Base-by-base conservation (phyloP, 2,888 invertebrate species). In the Ectemnius lituratus region DNA sequence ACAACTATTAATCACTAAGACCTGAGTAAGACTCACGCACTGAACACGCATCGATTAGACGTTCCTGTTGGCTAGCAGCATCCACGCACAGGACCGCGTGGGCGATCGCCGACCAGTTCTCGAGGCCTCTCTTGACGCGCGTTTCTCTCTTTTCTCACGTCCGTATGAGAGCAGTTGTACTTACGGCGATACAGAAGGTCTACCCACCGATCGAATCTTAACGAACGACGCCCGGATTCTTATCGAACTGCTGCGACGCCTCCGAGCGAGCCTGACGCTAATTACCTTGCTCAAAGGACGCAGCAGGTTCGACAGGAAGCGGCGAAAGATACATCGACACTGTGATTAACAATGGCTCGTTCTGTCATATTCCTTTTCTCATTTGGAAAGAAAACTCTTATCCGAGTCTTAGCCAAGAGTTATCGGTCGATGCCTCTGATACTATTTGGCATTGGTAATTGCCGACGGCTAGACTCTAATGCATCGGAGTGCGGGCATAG, bases 21-120 rank as follows among this genome's bases (percentile, higher is more conserved):
- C 62, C 65, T 65, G 52, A 67, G 49, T 65, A 61, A 68, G 68
- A 62, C 65, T 73, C 59, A 70, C 66, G 71, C 79, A 63, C 62
- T 28, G 69, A 60, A 72, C 73, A 74, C 68, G 76, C 76, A 81
- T 78, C 80, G 83, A 85, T 85, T 85, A 85, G 73, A 46, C 65
- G 27, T 61, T 59, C 11, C 57, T 59, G 70, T 66, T 67, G 49
- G 62, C 46, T 67, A 56, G 67, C 67, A 58, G 71, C 69, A 52
- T 37, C 52, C 8, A 52, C 47, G 47, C 58, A 20, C 60, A 67
- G 60, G 66, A 46, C 67, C 62, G 78, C 70, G 82, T 81, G 73
- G 82, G 82, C 83, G 81, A 76, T 79, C 69, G 37, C 16, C 70
- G 67, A 76, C 77, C 67, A 72, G 77, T 72, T 72, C 45, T 62